Evolutionary conservation across 2,113 vertebrate genomes (phyloP).

Genomic region (Carassius auratus): DNA sequence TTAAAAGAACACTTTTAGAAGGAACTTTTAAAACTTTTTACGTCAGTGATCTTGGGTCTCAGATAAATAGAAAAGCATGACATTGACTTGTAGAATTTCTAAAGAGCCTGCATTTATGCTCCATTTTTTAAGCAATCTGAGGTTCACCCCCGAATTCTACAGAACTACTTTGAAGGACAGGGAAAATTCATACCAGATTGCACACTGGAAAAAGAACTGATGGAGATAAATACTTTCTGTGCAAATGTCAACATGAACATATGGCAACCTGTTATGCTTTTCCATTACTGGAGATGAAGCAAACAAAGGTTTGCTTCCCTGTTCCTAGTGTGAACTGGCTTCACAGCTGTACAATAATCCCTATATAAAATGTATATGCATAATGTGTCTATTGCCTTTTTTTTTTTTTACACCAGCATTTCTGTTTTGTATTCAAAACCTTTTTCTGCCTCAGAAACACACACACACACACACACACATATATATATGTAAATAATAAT

Average conservation of each 20-base stretch:
- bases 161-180: slow-evolving; percentile 7
- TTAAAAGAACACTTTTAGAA: neutral
- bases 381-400: slow-evolving; percentile 15
- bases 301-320: slow-evolving; percentile 30
- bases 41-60: neutral
- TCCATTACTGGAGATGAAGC: slow-evolving; percentile 18
- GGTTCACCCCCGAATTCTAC: neutral
- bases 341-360: slow-evolving; percentile 54
- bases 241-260: slow-evolving; percentile 16
- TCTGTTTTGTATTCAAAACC: neutral
- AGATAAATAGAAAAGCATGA: neutral
- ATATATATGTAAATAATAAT: no score
- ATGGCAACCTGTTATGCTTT: slow-evolving; percentile 25
- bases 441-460: neutral
- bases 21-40: neutral
- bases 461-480: no score
- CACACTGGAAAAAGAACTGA: slow-evolving; percentile 25
- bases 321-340: slow-evolving; percentile 59
- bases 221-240: slow-evolving; percentile 8
- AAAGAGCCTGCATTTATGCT: slow-evolving; percentile 10
- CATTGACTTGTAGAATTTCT: neutral
- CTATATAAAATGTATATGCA: slow-evolving; percentile 39
- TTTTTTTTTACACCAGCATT: neutral
- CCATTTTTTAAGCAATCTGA: slow-evolving; percentile 9
- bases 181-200: slow-evolving; percentile 29